A percentile compares a stretch with the other conserved stretches of the same genome.
Evolutionary conservation across 2,113 vertebrate species (phyloP).

Genomic region (Megalops atlanticus): DNA sequence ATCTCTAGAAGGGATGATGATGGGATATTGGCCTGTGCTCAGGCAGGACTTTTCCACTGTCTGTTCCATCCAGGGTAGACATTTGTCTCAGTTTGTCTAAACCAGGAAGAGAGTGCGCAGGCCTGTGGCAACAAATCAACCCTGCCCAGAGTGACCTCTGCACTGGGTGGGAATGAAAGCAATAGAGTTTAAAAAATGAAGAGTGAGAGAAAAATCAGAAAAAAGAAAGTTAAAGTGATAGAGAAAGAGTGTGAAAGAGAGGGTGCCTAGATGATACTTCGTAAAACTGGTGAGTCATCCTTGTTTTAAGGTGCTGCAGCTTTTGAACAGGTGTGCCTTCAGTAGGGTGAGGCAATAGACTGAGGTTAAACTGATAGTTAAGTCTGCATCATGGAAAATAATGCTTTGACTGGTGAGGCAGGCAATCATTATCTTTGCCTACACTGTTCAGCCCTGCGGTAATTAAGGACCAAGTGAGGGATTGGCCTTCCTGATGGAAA

Average conservation of each 20-base stretch:
- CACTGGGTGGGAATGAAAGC: not conserved
- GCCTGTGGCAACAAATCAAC: not conserved
- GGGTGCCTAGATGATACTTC: too few species aligned
- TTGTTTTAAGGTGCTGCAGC: not conserved
- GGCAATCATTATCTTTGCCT: not conserved
- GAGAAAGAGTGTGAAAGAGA: not conserved
- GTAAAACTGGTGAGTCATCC: not conserved
- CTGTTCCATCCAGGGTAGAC: not conserved
- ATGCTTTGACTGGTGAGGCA: not conserved
- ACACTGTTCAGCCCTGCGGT: not conserved
- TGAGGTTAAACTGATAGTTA: not conserved
- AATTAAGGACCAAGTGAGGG: conserved; percentile 5
- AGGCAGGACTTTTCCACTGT: conserved; percentile 5
- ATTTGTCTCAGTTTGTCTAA: conserved; percentile 7
- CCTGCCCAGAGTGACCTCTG: not conserved
- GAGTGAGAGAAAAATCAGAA: not conserved
- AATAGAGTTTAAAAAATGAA: not conserved
- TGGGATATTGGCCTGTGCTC: not conserved
- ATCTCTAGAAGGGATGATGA: not conserved
- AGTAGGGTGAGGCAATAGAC: not conserved
- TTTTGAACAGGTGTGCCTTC: not conserved
- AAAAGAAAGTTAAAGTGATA: not conserved
- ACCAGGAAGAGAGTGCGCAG: not conserved
- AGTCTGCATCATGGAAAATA: not conserved
- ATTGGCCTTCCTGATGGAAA: not conserved